These are phyloP conservation scores for Sceloporus tristichus DNA, from an alignment of 2,113 vertebrate genomes.

Conservation along the genomic window DNA sequence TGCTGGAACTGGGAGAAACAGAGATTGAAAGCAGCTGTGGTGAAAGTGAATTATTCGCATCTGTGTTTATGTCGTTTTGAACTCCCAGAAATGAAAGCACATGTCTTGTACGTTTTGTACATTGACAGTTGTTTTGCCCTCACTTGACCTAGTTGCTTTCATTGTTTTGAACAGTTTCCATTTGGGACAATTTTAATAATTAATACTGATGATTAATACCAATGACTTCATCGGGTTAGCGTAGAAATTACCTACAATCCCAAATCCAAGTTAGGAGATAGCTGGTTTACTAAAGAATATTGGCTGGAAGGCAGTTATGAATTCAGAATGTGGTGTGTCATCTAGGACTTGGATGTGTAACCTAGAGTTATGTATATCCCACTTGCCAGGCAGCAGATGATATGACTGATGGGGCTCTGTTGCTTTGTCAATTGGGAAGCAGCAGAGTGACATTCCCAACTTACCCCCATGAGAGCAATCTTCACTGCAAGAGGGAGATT, in stretches of 20 bases:
- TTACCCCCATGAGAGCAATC: no score
- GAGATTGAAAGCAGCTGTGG: conserved; percentile 40
- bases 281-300: not conserved
- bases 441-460: no score
- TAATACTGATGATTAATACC: not conserved
- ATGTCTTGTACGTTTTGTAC: conserved; percentile 31
- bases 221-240: not conserved
- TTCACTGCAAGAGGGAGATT: no score
- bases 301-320: no score
- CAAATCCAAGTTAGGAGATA: not conserved
- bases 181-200: not conserved
- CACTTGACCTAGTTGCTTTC: conserved; percentile 21
- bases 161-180: conserved; percentile 9
- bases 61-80: conserved; percentile 54
- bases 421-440: no score
- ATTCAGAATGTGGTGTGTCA: no score
- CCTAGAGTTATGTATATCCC: no score
- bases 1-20: conserved; percentile 32
- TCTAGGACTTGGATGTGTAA: no score
- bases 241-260: not conserved
- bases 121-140: conserved; percentile 46
- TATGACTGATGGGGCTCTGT: no score
- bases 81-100: conserved; percentile 52
- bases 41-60: conserved; percentile 53
- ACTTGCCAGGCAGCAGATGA: no score